Conservation (phyloP, 1,140 invertebrate genomes). For the Lasaia peninsularis region DNA sequence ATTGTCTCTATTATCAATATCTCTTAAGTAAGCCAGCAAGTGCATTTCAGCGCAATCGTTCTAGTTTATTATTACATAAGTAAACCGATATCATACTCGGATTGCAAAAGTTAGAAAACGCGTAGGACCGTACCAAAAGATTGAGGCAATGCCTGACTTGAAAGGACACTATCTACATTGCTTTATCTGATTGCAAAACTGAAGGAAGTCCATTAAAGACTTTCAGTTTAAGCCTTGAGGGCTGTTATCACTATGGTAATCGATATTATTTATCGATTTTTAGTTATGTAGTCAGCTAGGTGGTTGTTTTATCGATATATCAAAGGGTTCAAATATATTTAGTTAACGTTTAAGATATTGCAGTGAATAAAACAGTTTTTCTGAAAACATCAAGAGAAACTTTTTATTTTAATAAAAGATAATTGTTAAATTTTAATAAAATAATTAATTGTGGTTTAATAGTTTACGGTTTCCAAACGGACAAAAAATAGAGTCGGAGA, state of each 20-base stretch:
- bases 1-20: neutral
- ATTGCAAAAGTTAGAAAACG: constrained; percentile 5
- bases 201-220: constrained; percentile 3
- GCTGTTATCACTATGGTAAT: neutral
- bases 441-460: no score
- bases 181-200: constrained; percentile 1
- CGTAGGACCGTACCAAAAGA: constrained; percentile 7
- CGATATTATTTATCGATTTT: no score
- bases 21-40: neutral
- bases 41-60: constrained; percentile 6
- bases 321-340: no score
- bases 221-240: neutral
- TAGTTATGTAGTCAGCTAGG: no score
- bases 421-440: no score
- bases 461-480: no score
- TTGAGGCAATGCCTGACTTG: constrained; percentile 6
- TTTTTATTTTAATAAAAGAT: no score
- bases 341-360: no score
- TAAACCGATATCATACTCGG: constrained; percentile 3
- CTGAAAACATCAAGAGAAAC: no score
- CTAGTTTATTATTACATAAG: constrained; percentile 7
- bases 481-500: no score
- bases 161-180: constrained; percentile 4
- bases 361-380: no score
- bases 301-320: no score